These are phyloP conservation scores for Gulo gulo DNA, from an alignment of 2,113 vertebrate genomes.

Conservation along the genomic window DNA sequence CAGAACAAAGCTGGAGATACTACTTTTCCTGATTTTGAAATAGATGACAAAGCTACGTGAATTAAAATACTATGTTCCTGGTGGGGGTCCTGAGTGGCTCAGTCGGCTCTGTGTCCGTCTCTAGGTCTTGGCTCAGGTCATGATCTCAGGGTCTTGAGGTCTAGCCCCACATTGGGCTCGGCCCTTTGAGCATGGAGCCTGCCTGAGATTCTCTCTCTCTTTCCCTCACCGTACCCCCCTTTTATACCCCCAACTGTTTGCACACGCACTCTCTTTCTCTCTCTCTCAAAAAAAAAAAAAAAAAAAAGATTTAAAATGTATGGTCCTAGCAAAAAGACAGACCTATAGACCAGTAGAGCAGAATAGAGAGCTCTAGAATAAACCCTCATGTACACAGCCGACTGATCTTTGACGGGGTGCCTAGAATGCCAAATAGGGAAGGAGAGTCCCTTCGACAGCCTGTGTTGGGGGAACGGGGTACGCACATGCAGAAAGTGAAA, in stretches of 20 bases:
- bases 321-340: neutral
- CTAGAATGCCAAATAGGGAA: neutral
- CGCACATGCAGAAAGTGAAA: neutral
- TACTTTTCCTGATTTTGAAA: neutral
- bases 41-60: neutral
- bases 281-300: neutral
- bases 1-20: neutral
- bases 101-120: neutral
- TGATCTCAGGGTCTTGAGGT: neutral
- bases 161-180: neutral
- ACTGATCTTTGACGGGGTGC: neutral
- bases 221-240: neutral
- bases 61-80: neutral
- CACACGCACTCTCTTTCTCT: neutral
- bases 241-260: neutral
- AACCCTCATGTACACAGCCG: neutral
- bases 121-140: neutral
- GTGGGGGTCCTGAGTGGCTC: neutral
- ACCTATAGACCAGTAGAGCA: neutral
- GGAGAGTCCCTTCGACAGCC: neutral
- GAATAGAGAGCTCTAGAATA: neutral
- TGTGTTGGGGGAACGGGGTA: neutral
- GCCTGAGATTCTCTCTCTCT: neutral
- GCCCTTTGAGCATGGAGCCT: neutral
- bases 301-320: neutral